Evolutionary conservation across 2,113 vertebrate genomes (phyloP), one percentile per base, ranked within the genome.

Genomic region (Silurus glanis): DNA sequence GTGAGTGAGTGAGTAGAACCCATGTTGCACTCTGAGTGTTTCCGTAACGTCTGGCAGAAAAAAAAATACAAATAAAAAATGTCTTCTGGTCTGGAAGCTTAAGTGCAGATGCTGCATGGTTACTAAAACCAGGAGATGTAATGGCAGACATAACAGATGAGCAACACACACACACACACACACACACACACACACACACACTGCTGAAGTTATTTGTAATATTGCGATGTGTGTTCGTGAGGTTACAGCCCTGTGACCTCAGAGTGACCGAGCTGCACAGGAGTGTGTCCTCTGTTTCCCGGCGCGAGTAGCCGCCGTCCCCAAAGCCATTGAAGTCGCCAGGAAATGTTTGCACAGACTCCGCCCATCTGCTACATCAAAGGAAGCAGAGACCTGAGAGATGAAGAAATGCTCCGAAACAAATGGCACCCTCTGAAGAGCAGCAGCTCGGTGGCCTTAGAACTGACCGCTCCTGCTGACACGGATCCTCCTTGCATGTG

Each of bases 291-390:
- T 76, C 83, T 66, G 76, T 86, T 72, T 67, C 80, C 67, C 78
- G 76, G 72, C 66, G 55, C 67, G 58, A 74, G 85, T 74, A 86
- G 78, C 83, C 83, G 72, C 87, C 56, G 62, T 74, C 45, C 61
- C 87, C 21, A 49, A 83, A 86, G 10, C 64, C 86, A 83, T 83
- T 79, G 1, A 89, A 87, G 92, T 91, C 92, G 89, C 89, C 92
- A 90, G 90, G 88, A 92, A 78, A 58, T 90, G 92, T 92, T 90
- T 86, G 91, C 89, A 92, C 87, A 92, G 89, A 92, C 89, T 86
- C 87, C 91, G 88, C 91, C 91, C 93, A 93, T 94, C 92, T 94
- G 94, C 89, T 83, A 91, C 93, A 93, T 94, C 92, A 95, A 95
- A 94, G 92, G 86, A 19, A 5, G 56, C 56, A 16, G 3, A 37